Evolutionary conservation across 2,888 invertebrate species (phyloP), one percentile per base, ranked within the genome.

Genomic region (Pammene aurita): DNA sequence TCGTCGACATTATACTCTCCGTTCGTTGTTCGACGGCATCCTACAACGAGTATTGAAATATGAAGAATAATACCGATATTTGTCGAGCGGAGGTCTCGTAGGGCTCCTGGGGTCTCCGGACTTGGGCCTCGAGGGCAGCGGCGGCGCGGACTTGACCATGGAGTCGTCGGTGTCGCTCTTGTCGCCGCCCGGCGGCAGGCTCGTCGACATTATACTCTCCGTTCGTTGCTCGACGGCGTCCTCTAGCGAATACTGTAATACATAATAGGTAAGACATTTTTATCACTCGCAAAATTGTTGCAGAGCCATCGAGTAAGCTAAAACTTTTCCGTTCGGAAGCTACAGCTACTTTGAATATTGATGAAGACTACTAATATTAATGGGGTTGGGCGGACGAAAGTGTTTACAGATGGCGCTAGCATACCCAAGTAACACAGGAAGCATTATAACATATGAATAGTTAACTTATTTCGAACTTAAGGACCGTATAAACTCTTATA

Each of bases 21-120:
- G 61, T 5, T n/a, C 61, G 78, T 58, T 84, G 86, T 1, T 90
- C 89, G 18, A 79, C 48, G 0, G 81, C 63, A 66, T 91, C 92
- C 57, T 92, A 92, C 48, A 87, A 61, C 0, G 92, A 86, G 56
- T 90, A 85, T 92, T 92, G 77, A 34, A 72, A 11, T 42, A 42
- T 42, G 10, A 26, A 26, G 26, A 42, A 11, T 54, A 65, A n/a
- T 58, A 58, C 63, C 89, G 81, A 61, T 89, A 89, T 66, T 85
- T 87, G 0, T 90, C 90, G 0, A 81, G 67, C 0, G 82, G 78
- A 0, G 84, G 84, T 61, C 84, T 74, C 0, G 91, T 88, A 2
- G 91, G 92, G 70, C 90, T 91, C 50, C 92, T 74, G 0, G 91
- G 92, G 74, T 90, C 92, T 0, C 90, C 90, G 0, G 90, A 90